Percentiles rank a stretch among this genome's conserved stretches.
Conservation (phyloP, 2,797 vertebrate species). For the Enteromius unitaeniatus region DNA sequence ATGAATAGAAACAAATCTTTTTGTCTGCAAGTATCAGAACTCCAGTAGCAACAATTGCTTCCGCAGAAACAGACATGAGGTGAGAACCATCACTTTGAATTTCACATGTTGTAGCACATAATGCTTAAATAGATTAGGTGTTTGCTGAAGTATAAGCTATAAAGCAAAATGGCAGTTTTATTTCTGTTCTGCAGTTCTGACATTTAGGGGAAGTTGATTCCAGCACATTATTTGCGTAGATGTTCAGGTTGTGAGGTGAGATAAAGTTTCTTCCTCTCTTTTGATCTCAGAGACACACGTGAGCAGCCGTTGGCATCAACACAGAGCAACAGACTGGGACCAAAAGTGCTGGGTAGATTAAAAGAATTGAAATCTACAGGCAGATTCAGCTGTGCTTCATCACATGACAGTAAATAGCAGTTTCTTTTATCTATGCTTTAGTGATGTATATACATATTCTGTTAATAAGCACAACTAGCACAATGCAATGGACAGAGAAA, state of each 20-base stretch:
- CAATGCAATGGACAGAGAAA: not conserved
- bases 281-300: constrained; percentile 30
- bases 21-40: not conserved
- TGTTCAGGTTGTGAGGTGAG: not conserved
- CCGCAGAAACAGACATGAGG: constrained; percentile 9
- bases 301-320: constrained; percentile 21
- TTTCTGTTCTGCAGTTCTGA: not conserved
- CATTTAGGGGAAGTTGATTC: not conserved
- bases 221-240: not conserved
- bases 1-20: not conserved
- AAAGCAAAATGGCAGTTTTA: not conserved
- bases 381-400: not conserved
- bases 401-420: constrained; percentile 25
- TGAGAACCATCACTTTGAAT: not conserved
- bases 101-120: not conserved
- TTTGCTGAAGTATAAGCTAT: not conserved
- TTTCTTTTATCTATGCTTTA: not conserved
- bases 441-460: constrained; percentile 4
- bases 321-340: constrained; percentile 25
- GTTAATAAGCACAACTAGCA: not conserved
- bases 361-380: constrained; percentile 34
- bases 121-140: not conserved
- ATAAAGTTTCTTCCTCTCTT: constrained; percentile 12
- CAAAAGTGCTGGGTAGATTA: constrained; percentile 42
- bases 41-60: not conserved